phyloP scores from a whole-genome alignment of 2,113 vertebrate species.

The Tyto alba region DNA sequence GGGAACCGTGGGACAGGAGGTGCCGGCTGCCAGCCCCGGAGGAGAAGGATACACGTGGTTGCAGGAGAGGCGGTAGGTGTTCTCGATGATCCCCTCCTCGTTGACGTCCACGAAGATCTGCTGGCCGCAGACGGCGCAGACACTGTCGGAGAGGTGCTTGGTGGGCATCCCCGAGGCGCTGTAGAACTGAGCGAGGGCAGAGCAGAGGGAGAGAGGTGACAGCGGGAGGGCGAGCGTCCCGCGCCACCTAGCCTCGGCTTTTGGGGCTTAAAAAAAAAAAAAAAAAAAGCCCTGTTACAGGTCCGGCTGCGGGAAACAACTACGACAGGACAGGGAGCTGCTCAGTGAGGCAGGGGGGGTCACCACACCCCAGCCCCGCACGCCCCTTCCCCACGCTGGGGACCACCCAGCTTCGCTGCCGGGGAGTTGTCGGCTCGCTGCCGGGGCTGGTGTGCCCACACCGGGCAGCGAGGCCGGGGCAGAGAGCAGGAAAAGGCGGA shows the following conservation, averaged over 20 bases:
- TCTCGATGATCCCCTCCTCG: constrained; percentile 97
- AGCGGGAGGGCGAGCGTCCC: not conserved
- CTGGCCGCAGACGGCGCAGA: constrained; percentile 96
- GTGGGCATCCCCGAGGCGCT: constrained; percentile 96
- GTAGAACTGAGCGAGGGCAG: constrained; percentile 81
- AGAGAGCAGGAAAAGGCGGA: not conserved
- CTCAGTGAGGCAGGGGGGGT: not conserved
- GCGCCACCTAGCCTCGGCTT: not conserved
- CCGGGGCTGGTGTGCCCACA: no score
- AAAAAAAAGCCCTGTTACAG: no score
- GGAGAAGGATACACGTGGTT: constrained; percentile 97
- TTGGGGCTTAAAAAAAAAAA: not conserved
- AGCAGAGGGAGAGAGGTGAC: not conserved
- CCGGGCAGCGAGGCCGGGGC: no score
- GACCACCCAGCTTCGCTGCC: not conserved
- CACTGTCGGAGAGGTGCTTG: constrained; percentile 93
- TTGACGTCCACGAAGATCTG: constrained; percentile 95
- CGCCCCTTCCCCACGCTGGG: accelerated
- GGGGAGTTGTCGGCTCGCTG: not conserved
- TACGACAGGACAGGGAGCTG: not conserved
- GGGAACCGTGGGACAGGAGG: no score
- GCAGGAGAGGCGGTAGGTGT: constrained; percentile 95
- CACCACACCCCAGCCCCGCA: not conserved
- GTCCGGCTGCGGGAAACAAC: not conserved
- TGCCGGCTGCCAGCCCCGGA: not conserved